Conservation (phyloP, 2,113 vertebrate genomes). For the Phrynosoma platyrhinos region DNA sequence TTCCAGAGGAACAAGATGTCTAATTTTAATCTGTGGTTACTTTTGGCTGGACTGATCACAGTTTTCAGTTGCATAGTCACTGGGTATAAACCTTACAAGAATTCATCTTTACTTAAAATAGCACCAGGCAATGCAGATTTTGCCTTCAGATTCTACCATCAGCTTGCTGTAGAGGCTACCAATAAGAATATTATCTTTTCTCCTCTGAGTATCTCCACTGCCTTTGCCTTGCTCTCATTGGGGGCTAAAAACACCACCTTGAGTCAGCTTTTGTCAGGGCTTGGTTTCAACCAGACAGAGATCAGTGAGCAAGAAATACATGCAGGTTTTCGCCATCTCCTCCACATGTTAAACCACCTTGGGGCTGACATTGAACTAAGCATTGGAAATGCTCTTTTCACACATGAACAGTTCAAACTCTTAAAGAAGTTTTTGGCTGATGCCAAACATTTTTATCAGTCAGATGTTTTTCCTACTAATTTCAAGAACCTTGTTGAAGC, state of each 20-base stretch:
- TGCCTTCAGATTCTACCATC: too few species aligned
- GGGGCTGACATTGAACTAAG: conserved; percentile 69
- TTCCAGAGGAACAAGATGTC: too few species aligned
- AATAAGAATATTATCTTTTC: conserved; percentile 84
- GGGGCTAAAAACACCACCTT: conserved; percentile 80
- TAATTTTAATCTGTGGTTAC: too few species aligned
- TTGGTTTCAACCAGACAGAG: conserved; percentile 75
- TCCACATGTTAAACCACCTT: conserved; percentile 65
- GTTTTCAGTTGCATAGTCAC: too few species aligned
- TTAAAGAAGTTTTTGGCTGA: conserved; percentile 74
- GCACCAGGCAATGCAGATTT: too few species aligned
- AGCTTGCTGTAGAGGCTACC: conserved; percentile 40
- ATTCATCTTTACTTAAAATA: too few species aligned
- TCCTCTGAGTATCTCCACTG: conserved; percentile 79
- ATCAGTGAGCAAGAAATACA: conserved; percentile 70
- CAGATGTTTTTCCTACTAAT: conserved; percentile 77
- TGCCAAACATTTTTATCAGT: conserved; percentile 72
- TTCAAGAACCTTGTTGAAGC: conserved; percentile 77
- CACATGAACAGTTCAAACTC: conserved; percentile 74
- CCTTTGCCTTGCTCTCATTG: conserved; percentile 81
- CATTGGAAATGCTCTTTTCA: conserved; percentile 80
- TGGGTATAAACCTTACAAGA: too few species aligned
- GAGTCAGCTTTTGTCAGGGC: conserved; percentile 74
- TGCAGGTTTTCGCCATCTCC: conserved; percentile 67
- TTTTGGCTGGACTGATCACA: too few species aligned